phyloP scores from a whole-genome alignment of 2,888 invertebrate genomes.

The Amaurobius ferox region DNA sequence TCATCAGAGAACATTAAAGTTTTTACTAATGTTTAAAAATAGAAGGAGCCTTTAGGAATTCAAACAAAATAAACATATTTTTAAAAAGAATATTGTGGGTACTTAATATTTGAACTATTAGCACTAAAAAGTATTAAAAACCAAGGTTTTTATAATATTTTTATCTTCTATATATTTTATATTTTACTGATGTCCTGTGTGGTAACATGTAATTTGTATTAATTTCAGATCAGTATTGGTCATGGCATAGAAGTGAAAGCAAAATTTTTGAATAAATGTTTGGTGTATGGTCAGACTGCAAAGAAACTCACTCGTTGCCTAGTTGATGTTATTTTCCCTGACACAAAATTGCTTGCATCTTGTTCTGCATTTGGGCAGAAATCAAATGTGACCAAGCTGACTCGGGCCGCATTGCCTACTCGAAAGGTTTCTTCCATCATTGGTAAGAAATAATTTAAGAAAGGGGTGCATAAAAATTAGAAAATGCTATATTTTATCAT shows the following conservation, averaged over 20 bases:
- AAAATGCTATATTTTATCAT: too few species aligned
- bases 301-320: conserved; percentile 48
- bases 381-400: conserved; percentile 55
- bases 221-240: conserved; percentile 46
- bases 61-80: too few species aligned
- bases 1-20: too few species aligned
- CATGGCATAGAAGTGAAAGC: conserved; percentile 46
- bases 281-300: conserved; percentile 46
- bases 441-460: conserved; percentile 33
- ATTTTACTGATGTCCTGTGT: neutral
- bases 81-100: too few species aligned
- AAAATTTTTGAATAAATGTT: conserved; percentile 45
- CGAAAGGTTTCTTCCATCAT: conserved; percentile 53
- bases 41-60: too few species aligned
- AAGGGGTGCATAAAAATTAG: too few species aligned
- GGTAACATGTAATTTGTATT: neutral
- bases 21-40: too few species aligned
- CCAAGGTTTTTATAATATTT: too few species aligned
- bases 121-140: too few species aligned
- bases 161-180: neutral
- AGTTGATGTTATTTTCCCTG: conserved; percentile 55
- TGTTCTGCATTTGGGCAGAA: conserved; percentile 64
- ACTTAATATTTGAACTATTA: too few species aligned
- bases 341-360: conserved; percentile 38
- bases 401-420: conserved; percentile 46